Evolutionary conservation across 64 coral and sea anemone genomes (phyloP).

Genomic region (Exaiptasia diaphana): DNA sequence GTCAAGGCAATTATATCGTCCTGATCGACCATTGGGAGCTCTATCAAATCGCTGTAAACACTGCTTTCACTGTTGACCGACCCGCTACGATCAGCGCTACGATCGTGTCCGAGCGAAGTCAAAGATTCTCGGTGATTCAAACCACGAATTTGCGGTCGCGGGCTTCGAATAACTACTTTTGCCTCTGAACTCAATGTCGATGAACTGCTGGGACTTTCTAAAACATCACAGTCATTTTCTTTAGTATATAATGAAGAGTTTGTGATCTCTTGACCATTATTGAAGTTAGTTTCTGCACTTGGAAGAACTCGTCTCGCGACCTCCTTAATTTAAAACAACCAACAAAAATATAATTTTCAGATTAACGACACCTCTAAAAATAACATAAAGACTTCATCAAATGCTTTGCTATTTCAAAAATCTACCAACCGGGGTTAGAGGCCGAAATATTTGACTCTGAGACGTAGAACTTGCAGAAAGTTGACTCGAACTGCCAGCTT

Average conservation of each 20-base stretch:
- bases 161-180: slow-evolving; percentile 8
- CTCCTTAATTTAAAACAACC: background rate
- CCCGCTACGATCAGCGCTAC: slow-evolving; percentile 78
- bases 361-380: too few relatives aligned
- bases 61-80: slow-evolving; percentile 88
- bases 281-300: background rate
- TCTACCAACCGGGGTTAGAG: slow-evolving; percentile 82
- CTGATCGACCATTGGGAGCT: slow-evolving; percentile 85
- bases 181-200: background rate
- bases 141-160: background rate
- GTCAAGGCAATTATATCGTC: slow-evolving; percentile 88
- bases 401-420: slow-evolving; percentile 2
- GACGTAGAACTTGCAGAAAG: slow-evolving; percentile 41
- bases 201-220: background rate
- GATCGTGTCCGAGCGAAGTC: slow-evolving; percentile 56
- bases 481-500: slow-evolving; percentile 21
- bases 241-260: background rate
- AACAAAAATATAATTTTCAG: too few relatives aligned
- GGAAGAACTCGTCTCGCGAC: background rate
- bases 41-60: slow-evolving; percentile 66
- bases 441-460: slow-evolving; percentile 43
- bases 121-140: slow-evolving; percentile 58
- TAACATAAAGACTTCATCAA: background rate
- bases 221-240: background rate
- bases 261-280: background rate